Conservation (phyloP, 2,888 invertebrate genomes). For the Argyresthia goedartella region DNA sequence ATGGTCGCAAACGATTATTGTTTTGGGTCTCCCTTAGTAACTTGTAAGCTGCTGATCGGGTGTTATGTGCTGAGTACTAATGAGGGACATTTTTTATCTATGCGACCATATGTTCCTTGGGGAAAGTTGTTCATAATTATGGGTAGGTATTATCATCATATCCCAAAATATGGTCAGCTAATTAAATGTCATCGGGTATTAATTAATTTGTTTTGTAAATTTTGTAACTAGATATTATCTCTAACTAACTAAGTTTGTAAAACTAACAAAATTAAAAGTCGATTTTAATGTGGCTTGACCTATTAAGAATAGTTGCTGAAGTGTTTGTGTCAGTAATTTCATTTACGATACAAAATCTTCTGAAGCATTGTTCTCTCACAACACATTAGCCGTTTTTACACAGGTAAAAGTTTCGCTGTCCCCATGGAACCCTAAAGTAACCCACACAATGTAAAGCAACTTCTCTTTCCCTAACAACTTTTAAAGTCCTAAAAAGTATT, state of each 20-base stretch:
- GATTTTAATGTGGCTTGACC: not conserved
- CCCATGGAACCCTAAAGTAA: not conserved
- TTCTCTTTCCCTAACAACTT: constrained; percentile 14
- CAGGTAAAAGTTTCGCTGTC: not conserved
- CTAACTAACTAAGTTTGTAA: too few relatives aligned
- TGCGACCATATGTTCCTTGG: too few relatives aligned
- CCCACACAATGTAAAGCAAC: not conserved
- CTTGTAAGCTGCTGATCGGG: too few relatives aligned
- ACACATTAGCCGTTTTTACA: not conserved
- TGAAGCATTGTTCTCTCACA: not conserved
- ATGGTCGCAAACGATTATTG: too few relatives aligned
- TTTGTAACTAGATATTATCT: too few relatives aligned
- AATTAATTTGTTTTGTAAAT: not conserved
- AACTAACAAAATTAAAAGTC: not conserved
- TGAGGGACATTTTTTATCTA: too few relatives aligned
- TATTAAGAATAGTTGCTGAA: not conserved
- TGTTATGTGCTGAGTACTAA: too few relatives aligned
- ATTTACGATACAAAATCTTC: not conserved
- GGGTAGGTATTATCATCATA: too few relatives aligned
- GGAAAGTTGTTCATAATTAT: too few relatives aligned
- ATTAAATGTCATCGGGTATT: too few relatives aligned
- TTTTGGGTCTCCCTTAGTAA: not conserved
- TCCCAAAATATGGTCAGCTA: too few relatives aligned
- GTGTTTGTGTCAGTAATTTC: too few relatives aligned
- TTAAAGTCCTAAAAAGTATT: constrained; percentile 28